phyloP scores from a whole-genome alignment of 2,888 invertebrate genomes.

The Syrphus vitripennis region DNA sequence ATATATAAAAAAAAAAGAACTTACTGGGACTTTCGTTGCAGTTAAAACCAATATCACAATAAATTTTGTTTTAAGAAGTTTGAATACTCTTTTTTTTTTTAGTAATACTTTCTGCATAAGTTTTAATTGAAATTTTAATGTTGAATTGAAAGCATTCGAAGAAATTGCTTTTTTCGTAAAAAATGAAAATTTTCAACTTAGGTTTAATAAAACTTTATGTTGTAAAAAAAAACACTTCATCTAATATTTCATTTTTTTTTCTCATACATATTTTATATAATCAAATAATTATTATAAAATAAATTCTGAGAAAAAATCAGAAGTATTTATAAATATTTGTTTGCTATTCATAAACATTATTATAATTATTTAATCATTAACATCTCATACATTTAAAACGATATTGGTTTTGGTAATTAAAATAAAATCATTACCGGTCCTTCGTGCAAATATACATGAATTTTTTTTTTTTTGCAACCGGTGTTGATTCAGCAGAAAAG shows the following conservation, averaged over 20 bases:
- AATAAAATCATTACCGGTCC: not conserved
- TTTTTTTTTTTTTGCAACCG: not conserved
- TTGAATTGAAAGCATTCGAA: constrained; percentile 13
- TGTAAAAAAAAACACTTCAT: not conserved
- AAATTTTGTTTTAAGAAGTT: constrained; percentile 26
- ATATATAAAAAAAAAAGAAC: not conserved
- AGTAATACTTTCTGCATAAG: constrained; percentile 32
- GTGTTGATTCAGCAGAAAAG: not conserved
- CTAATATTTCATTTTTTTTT: no score
- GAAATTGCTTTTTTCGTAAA: not conserved
- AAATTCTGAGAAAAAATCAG: no score
- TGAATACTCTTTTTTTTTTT: constrained; percentile 18
- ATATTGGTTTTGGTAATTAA: not conserved
- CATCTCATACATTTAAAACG: not conserved
- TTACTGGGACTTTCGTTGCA: not conserved
- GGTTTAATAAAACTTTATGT: not conserved
- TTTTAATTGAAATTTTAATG: constrained; percentile 17
- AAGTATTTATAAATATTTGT: not conserved
- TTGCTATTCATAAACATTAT: not conserved
- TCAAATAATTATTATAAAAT: not conserved
- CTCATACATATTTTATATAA: not conserved
- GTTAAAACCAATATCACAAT: constrained; percentile 35
- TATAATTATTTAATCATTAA: not conserved
- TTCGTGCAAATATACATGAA: not conserved
- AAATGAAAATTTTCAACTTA: not conserved